phyloP scores from a whole-genome alignment of 2,113 vertebrate genomes.

The Cryptomyrus ogoouensis region DNA sequence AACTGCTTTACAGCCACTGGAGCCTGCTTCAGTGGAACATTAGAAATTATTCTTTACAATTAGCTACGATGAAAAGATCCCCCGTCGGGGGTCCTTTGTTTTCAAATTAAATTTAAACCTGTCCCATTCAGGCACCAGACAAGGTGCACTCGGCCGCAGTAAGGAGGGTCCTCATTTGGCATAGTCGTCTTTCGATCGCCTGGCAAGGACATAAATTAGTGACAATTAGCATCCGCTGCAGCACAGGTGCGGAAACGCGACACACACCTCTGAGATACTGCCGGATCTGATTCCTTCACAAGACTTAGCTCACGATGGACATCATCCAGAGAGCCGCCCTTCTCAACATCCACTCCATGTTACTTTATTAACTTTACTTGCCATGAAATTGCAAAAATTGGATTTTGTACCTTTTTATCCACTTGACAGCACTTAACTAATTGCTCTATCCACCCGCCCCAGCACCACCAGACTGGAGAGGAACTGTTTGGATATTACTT shows the following conservation, averaged over 20 bases:
- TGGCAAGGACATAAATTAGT: conserved; percentile 16
- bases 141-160: neutral
- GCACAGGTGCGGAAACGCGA: conserved; percentile 29
- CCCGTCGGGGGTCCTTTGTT: conserved; percentile 30
- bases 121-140: conserved; percentile 31
- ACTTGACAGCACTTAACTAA: conserved; percentile 67
- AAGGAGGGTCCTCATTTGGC: conserved; percentile 16
- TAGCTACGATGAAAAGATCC: conserved; percentile 38
- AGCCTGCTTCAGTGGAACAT: conserved; percentile 40
- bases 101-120: conserved; percentile 39
- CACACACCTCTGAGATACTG: conserved; percentile 30
- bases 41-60: conserved; percentile 44
- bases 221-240: conserved; percentile 31
- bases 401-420: conserved; percentile 62
- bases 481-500: conserved; percentile 33
- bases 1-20: conserved; percentile 48
- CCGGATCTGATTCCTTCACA: conserved; percentile 42
- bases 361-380: conserved; percentile 58
- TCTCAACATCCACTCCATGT: conserved; percentile 44
- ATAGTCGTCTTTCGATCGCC: conserved; percentile 30
- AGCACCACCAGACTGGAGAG: conserved; percentile 38
- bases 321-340: conserved; percentile 44
- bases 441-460: conserved; percentile 41
- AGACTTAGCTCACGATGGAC: conserved; percentile 46
- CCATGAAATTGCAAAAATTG: conserved; percentile 53